phyloP scores from a whole-genome alignment of 1,140 invertebrate genomes.

The Drosophila auraria region DNA sequence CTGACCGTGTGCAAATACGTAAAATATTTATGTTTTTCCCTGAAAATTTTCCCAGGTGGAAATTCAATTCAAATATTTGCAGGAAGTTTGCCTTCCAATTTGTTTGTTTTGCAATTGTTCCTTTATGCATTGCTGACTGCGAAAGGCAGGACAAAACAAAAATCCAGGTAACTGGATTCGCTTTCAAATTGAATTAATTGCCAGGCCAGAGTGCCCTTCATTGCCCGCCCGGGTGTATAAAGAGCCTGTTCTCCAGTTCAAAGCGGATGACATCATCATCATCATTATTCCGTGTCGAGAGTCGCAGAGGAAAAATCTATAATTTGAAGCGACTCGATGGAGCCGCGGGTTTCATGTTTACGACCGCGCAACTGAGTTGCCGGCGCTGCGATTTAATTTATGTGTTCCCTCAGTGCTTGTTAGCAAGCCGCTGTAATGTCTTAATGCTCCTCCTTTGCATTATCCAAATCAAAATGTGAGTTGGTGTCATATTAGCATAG shows the following conservation, averaged over 20 bases:
- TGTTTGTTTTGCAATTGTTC: constrained; percentile 2
- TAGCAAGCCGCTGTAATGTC: constrained; percentile 8
- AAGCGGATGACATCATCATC: constrained; percentile 45
- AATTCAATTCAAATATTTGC: constrained; percentile 5
- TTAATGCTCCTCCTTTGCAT: constrained; percentile 26
- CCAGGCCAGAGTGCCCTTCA: not conserved
- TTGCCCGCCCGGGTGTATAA: not conserved
- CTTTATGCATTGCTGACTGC: constrained; percentile 9
- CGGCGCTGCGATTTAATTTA: constrained; percentile 35
- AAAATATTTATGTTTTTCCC: not conserved
- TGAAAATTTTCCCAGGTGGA: not conserved
- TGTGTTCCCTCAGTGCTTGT: constrained; percentile 23
- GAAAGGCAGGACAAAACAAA: constrained; percentile 4
- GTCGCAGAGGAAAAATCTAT: constrained; percentile 35
- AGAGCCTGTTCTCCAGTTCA: not conserved
- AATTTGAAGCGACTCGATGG: constrained; percentile 47
- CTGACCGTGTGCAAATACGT: not conserved
- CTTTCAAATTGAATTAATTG: constrained; percentile 26
- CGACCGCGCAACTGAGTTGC: constrained; percentile 8
- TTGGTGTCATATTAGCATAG: constrained; percentile 28
- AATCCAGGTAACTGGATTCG: constrained; percentile 9
- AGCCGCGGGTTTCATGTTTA: constrained; percentile 40
- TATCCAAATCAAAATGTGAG: constrained; percentile 39
- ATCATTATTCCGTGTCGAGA: constrained; percentile 10
- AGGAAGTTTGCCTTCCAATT: constrained; percentile 13